Evolutionary conservation across 2,113 vertebrate species (phyloP).

Genomic region (Pelecanoides urinatrix): DNA sequence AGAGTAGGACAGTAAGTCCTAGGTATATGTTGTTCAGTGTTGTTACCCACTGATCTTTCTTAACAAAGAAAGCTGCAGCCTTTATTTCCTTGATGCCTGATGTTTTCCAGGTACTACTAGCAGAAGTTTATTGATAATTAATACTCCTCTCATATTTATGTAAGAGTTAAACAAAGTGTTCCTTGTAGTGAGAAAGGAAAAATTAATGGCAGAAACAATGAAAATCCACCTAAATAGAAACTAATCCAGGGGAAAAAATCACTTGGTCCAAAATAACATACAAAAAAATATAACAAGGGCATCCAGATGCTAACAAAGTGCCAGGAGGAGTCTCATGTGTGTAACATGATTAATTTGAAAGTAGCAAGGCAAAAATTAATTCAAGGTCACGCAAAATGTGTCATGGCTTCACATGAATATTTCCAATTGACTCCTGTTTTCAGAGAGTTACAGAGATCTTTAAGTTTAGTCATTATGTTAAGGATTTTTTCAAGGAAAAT

Average conservation of each 20-base stretch:
- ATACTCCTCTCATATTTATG: background rate
- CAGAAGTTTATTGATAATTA: background rate
- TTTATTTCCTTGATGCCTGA: background rate
- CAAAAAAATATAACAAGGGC: background rate
- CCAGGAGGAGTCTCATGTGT: background rate
- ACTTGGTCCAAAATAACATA: background rate
- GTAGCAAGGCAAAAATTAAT: background rate
- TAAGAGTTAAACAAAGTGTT: background rate
- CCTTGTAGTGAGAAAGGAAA: background rate
- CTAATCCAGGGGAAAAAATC: background rate
- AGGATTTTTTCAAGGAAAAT: background rate
- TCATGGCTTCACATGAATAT: background rate
- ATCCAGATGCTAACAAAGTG: conserved; percentile 25
- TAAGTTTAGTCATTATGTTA: background rate
- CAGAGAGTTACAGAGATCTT: background rate
- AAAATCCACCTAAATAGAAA: background rate
- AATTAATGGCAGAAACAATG: background rate
- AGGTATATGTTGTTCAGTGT: background rate
- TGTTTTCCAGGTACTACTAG: background rate
- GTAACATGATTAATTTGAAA: conserved; percentile 19
- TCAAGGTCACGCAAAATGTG: background rate
- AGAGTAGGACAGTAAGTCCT: background rate
- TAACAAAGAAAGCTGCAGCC: background rate
- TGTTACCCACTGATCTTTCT: background rate
- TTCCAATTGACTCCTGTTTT: background rate